Conservation (phyloP, 92 coral and sea anemone genomes). For the Palythoa heliodiscus region DNA sequence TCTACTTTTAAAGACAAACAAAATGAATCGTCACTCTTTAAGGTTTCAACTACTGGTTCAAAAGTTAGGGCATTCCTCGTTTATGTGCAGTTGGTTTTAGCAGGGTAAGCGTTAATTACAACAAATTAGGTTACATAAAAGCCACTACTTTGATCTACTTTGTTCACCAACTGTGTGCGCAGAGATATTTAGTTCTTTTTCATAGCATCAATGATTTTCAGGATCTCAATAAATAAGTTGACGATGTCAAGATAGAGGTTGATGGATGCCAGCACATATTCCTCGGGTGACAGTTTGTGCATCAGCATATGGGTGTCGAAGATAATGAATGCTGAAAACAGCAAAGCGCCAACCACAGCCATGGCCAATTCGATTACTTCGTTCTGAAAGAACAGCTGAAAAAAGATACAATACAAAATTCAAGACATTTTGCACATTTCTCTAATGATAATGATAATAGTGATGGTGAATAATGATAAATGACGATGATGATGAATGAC, state of each 20-base stretch:
- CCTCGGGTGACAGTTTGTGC: conserved; percentile 98
- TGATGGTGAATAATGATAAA: neutral
- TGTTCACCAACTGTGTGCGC: neutral
- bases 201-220: conserved; percentile 88
- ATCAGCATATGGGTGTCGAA: conserved; percentile 98
- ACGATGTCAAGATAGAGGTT: conserved; percentile 96
- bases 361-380: conserved; percentile 92
- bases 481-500: too few species aligned
- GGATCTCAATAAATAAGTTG: conserved; percentile 91
- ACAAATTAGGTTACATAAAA: too few species aligned
- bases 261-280: conserved; percentile 96
- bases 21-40: too few species aligned
- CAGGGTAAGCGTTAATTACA: too few species aligned
- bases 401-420: neutral
- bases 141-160: too few species aligned
- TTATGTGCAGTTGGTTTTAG: too few species aligned
- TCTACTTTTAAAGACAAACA: too few species aligned
- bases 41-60: too few species aligned
- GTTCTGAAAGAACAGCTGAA: conserved; percentile 94
- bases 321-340: conserved; percentile 95
- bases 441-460: neutral
- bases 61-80: too few species aligned
- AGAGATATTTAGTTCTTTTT: conserved; percentile 68
- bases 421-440: neutral
- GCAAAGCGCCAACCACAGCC: conserved; percentile 93